These are phyloP conservation scores for Paraplagusia blochii DNA, from an alignment of 2,113 vertebrate species.

Conservation along the genomic window DNA sequence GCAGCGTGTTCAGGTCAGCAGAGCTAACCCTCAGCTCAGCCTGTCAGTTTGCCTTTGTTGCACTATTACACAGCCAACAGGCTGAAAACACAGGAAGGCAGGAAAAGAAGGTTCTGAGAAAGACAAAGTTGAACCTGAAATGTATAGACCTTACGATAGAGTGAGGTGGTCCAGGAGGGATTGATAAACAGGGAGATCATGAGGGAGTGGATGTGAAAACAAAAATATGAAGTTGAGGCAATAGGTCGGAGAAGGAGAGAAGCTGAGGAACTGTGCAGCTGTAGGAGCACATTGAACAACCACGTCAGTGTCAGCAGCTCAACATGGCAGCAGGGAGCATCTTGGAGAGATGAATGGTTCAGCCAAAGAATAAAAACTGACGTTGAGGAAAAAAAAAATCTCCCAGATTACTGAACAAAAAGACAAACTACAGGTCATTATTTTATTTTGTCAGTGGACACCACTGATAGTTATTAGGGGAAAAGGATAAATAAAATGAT, in stretches of 20 bases:
- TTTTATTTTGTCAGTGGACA: too few relatives aligned
- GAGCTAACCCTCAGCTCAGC: conserved; percentile 54
- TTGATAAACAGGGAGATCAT: conserved; percentile 10
- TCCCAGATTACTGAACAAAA: conserved; percentile 9
- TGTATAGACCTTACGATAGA: conserved; percentile 14
- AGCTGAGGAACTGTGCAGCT: conserved; percentile 54
- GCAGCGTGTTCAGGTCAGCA: conserved; percentile 28
- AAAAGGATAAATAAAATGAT: too few relatives aligned
- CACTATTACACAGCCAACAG: conserved; percentile 36
- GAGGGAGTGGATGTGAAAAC: conserved; percentile 6
- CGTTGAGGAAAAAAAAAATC: conserved; percentile 19
- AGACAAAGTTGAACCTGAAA: conserved; percentile 26
- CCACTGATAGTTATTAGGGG: too few relatives aligned
- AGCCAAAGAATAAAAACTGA: conserved; percentile 23
- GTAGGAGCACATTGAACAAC: conserved; percentile 61
- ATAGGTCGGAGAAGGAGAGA: conserved; percentile 29
- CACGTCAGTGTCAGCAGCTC: conserved; percentile 61
- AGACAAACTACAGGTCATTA: background rate
- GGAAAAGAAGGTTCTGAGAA: conserved; percentile 1
- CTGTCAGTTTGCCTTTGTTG: conserved; percentile 35
- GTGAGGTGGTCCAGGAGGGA: conserved; percentile 27
- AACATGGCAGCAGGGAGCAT: conserved; percentile 48
- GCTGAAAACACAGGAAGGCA: conserved; percentile 25
- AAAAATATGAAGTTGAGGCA: conserved; percentile 31
- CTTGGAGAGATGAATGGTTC: conserved; percentile 27